Percentiles rank a stretch among this genome's conserved stretches.
phyloP scores from a whole-genome alignment of 2,113 vertebrate species.

The Microcebus griseorufus region DNA sequence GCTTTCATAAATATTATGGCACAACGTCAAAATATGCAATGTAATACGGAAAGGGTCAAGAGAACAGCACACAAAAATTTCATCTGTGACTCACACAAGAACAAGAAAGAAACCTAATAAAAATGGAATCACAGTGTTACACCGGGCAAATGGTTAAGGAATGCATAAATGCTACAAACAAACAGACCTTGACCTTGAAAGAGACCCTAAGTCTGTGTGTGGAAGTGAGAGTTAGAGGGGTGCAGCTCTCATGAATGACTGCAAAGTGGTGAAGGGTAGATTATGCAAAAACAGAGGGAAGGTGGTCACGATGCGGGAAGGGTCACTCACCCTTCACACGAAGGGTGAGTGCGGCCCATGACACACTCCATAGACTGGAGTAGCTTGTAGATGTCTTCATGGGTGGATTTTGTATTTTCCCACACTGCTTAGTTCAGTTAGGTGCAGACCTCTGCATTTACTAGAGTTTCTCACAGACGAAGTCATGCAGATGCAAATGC shows the following conservation, averaged over 20 bases:
- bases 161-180: background rate
- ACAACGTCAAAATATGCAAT: background rate
- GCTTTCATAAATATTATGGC: background rate
- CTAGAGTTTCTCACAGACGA: background rate
- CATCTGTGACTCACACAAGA: too few species aligned
- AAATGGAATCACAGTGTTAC: background rate
- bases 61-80: background rate
- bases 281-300: background rate
- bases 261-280: background rate
- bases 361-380: too few species aligned
- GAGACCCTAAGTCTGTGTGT: background rate
- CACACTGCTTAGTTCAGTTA: background rate
- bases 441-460: background rate
- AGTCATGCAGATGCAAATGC: background rate
- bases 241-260: background rate
- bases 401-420: background rate
- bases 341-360: background rate
- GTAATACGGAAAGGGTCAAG: background rate
- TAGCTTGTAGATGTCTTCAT: rapidly evolving
- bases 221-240: background rate
- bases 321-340: too few species aligned
- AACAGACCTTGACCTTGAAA: background rate
- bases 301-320: too few species aligned
- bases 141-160: background rate
- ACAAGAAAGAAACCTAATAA: background rate